Percentiles rank a stretch among this genome's conserved stretches.
These are phyloP conservation scores for Cladopsammia gracilis DNA, from an alignment of 64 coral and sea anemone genomes.

Conservation along the genomic window DNA sequence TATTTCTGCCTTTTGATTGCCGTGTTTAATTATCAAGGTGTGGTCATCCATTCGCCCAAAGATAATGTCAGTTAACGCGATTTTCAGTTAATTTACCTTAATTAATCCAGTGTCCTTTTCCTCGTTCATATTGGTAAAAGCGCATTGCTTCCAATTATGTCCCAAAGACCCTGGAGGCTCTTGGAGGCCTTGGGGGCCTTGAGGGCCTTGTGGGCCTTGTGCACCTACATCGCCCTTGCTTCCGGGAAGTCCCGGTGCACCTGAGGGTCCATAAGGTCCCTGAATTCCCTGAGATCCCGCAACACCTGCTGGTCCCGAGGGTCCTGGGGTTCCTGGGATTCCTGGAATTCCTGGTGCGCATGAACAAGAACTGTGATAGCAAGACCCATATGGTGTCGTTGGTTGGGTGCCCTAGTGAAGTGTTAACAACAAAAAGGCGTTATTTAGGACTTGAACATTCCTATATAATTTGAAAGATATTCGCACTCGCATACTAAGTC, in stretches of 20 bases:
- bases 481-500: too few species aligned
- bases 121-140: not conserved
- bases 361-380: not conserved
- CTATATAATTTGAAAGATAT: too few species aligned
- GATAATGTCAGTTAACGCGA: too few species aligned
- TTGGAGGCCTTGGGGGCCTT: not conserved
- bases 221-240: not conserved
- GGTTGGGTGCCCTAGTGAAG: too few species aligned
- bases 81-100: not conserved
- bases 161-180: not conserved
- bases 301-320: not conserved
- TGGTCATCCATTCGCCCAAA: too few species aligned
- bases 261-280: not conserved
- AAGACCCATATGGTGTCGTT: too few species aligned
- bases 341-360: slow-evolving; percentile 27
- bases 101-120: not conserved
- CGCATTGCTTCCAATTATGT: not conserved
- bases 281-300: not conserved
- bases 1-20: too few species aligned
- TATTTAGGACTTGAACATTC: too few species aligned
- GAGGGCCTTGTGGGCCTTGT: not conserved
- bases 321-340: not conserved
- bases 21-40: too few species aligned
- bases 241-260: not conserved
- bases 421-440: too few species aligned